These are phyloP conservation scores for Drosophila paracracens DNA, from an alignment of 2,888 invertebrate species.

Conservation along the genomic window DNA sequence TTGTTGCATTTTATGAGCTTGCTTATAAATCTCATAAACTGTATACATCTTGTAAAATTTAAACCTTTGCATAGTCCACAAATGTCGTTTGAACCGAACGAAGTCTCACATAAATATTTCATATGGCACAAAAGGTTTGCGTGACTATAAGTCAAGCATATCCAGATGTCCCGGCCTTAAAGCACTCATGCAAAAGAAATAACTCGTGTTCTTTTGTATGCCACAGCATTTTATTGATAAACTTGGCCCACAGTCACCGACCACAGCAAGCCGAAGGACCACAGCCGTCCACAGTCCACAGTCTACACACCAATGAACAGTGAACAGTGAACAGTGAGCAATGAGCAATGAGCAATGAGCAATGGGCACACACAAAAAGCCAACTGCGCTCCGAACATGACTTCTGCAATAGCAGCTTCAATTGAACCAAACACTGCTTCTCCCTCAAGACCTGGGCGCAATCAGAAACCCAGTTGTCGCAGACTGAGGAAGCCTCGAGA, in stretches of 20 bases:
- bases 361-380: constrained; percentile 46
- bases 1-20: constrained; percentile 9
- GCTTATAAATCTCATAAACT: constrained; percentile 2
- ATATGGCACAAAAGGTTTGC: constrained; percentile 63
- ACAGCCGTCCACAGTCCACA: constrained; percentile 18
- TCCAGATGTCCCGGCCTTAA: constrained; percentile 52
- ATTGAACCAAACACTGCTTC: constrained; percentile 30
- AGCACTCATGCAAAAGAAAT: constrained; percentile 76
- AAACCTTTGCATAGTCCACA: constrained; percentile 27
- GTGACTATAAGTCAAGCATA: constrained; percentile 64
- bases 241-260: constrained; percentile 54
- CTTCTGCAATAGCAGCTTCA: constrained; percentile 49
- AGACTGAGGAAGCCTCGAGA: constrained; percentile 37
- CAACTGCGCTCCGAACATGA: constrained; percentile 54
- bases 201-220: constrained; percentile 74
- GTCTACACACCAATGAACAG: constrained; percentile 29
- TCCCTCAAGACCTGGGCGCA: constrained; percentile 24
- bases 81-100: constrained; percentile 34
- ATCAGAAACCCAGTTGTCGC: constrained; percentile 55
- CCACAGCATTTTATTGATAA: constrained; percentile 79
- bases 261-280: constrained; percentile 48
- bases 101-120: constrained; percentile 52
- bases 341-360: constrained; percentile 37
- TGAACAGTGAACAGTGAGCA: constrained; percentile 8
- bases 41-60: constrained; percentile 5